Evolutionary conservation across 1,140 invertebrate species (phyloP).

Genomic region (Pissodes strobi): DNA sequence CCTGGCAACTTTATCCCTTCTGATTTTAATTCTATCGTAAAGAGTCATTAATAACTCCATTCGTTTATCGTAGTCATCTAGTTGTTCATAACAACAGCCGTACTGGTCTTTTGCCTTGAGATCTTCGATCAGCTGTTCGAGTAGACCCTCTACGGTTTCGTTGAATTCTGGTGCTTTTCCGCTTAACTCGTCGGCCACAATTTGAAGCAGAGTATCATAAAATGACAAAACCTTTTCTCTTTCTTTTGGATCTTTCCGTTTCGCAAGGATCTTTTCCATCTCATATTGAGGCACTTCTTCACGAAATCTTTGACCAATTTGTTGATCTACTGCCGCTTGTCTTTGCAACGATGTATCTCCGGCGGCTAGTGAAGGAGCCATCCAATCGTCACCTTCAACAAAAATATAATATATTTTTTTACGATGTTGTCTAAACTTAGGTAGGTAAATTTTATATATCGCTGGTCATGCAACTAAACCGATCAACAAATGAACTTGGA

Average conservation of each 20-base stretch:
- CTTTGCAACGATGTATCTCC: constrained; percentile 18
- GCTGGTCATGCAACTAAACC: too few relatives aligned
- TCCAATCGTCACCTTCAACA: constrained; percentile 26
- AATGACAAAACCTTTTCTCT: constrained; percentile 50
- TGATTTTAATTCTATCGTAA: constrained; percentile 40
- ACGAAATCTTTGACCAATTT: constrained; percentile 41
- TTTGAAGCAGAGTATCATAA: constrained; percentile 53
- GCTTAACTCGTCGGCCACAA: constrained; percentile 54
- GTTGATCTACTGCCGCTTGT: constrained; percentile 41
- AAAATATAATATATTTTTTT: too few relatives aligned
- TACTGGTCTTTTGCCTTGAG: constrained; percentile 44
- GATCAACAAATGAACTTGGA: too few relatives aligned
- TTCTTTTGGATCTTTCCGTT: constrained; percentile 50
- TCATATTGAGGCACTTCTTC: constrained; percentile 49
- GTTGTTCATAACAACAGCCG: constrained; percentile 25
- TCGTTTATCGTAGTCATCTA: constrained; percentile 45
- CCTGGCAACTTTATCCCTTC: constrained; percentile 42
- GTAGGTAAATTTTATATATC: too few relatives aligned
- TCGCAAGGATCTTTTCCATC: constrained; percentile 51
- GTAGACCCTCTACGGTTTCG: constrained; percentile 46
- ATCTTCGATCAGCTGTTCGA: constrained; percentile 49
- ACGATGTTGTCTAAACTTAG: too few relatives aligned
- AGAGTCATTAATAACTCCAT: constrained; percentile 47
- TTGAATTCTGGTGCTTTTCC: constrained; percentile 38
- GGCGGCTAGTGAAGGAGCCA: constrained; percentile 17